Base-by-base conservation (phyloP, 2,888 invertebrate species). In the Clostera curtula region DNA sequence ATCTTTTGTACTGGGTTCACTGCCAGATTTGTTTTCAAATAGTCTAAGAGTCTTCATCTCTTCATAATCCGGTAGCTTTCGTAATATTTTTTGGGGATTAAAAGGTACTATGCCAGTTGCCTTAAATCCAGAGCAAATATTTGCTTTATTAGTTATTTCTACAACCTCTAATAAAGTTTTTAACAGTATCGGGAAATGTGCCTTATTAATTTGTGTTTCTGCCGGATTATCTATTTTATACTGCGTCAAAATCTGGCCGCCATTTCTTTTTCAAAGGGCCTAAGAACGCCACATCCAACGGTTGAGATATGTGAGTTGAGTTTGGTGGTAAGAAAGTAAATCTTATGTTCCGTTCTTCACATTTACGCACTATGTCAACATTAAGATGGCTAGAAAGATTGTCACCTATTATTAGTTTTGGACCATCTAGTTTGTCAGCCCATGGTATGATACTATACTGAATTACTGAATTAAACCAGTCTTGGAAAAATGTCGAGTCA, bases 51-150 rank as follows among this genome's bases (percentile, higher is more conserved):
- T 19, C 9, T 8, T 19, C 5, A 10, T 8, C 5, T 19, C 19
- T 9, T 19, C 19, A 19, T 19, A 19, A 19, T 19, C 19, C 19
- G 19, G 19, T 3, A 19, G 19, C 19, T 19, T 19, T 19, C 10
- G 8, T 10, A 19, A 19, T 19, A 19, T 8, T 9, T 19, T 19
- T 9, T 9, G 19, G 5, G 19, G 19, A 19, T 19, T 19, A 19
- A 19, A 19, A 19, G 19, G 19, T 9, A 19, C 19, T 9, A 19
- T 19, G 10, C 19, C 19, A 5, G 19, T 15, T 15, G 15, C 15
- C 15, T 15, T 15, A 15, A 15, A 15, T 15, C 15, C 15, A 15
- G 15, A 15, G 6, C 15, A 15, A 15, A 15, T 15, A 15, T 15
- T 15, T 15, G 5, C 10, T 19, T 19, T 19, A 19, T 19, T 19